Percentiles rank a stretch among this genome's conserved stretches.
phyloP scores from a whole-genome alignment of 1,140 invertebrate genomes.

The Zaprionus africanus region DNA sequence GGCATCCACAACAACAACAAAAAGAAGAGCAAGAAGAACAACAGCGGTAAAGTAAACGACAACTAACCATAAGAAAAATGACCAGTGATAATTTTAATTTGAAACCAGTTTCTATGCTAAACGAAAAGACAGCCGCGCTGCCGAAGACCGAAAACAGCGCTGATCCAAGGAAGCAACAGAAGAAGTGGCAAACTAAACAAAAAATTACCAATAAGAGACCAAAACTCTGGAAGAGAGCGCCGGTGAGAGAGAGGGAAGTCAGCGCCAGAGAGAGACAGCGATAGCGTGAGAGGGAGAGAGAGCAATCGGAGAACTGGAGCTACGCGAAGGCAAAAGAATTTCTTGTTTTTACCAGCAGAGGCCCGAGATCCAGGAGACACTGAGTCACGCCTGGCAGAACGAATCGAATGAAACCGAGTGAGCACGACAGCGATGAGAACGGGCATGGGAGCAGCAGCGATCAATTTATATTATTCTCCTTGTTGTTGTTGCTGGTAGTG shows the following conservation, averaged over 20 bases:
- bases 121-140: constrained; percentile 69
- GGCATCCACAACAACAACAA: constrained; percentile 47
- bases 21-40: constrained; percentile 29
- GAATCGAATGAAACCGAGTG: constrained; percentile 51
- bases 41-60: constrained; percentile 75
- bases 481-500: constrained; percentile 55
- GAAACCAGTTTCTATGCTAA: constrained; percentile 84
- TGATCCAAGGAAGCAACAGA: constrained; percentile 51
- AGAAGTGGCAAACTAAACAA: constrained; percentile 59
- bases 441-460: constrained; percentile 43
- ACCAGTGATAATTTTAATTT: constrained; percentile 84
- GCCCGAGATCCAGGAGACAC: constrained; percentile 36
- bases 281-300: constrained; percentile 2
- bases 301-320: constrained; percentile 32
- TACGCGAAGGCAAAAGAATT: constrained; percentile 60
- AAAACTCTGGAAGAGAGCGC: constrained; percentile 17
- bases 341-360: constrained; percentile 43
- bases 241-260: neutral
- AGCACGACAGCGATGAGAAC: constrained; percentile 49
- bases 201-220: constrained; percentile 56
- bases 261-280: neutral
- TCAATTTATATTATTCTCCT: constrained; percentile 33
- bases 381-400: constrained; percentile 39
- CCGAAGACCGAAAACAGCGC: constrained; percentile 42
- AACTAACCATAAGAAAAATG: constrained; percentile 83